A percentile compares a stretch with the other conserved stretches of the same genome.
phyloP scores from a whole-genome alignment of 2,888 invertebrate species.

The Campoplex nolae region DNA sequence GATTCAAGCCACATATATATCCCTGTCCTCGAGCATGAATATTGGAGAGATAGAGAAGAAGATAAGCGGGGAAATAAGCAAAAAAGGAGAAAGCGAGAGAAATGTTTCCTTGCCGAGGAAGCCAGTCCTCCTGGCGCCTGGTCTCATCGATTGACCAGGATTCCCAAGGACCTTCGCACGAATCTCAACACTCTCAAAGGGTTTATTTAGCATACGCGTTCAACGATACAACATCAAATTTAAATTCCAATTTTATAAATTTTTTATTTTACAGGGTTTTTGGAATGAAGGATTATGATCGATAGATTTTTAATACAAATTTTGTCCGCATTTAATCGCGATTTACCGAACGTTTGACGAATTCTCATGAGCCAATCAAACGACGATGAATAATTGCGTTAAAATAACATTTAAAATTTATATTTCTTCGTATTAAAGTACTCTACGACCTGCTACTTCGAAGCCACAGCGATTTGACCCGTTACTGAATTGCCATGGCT shows the following conservation, averaged over 20 bases:
- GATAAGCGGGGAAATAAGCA: slow-evolving; percentile 23
- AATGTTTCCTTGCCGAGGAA: slow-evolving; percentile 56
- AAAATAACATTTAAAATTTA: background rate
- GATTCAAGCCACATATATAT: background rate
- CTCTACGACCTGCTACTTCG: background rate
- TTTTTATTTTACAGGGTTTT: background rate
- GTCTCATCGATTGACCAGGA: slow-evolving; percentile 71
- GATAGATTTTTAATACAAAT: background rate
- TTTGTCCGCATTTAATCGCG: background rate
- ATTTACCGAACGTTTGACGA: background rate
- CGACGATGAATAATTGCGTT: background rate
- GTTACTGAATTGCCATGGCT: too few species aligned
- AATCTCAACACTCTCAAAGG: slow-evolving; percentile 20
- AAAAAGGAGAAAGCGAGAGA: slow-evolving; percentile 34
- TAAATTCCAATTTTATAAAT: background rate
- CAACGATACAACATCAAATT: slow-evolving; percentile 38
- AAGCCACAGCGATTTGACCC: too few species aligned
- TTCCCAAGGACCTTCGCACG: slow-evolving; percentile 57
- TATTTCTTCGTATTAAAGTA: background rate
- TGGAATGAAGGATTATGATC: background rate
- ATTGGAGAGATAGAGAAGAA: slow-evolving; percentile 31
- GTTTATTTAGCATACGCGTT: slow-evolving; percentile 19
- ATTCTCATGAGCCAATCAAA: background rate
- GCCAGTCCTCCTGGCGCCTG: slow-evolving; percentile 72
- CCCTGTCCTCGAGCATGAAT: background rate